A percentile compares a stretch with the other conserved stretches of the same genome.
phyloP scores from a whole-genome alignment of 2,113 vertebrate genomes.

The Turdus rufiventris region DNA sequence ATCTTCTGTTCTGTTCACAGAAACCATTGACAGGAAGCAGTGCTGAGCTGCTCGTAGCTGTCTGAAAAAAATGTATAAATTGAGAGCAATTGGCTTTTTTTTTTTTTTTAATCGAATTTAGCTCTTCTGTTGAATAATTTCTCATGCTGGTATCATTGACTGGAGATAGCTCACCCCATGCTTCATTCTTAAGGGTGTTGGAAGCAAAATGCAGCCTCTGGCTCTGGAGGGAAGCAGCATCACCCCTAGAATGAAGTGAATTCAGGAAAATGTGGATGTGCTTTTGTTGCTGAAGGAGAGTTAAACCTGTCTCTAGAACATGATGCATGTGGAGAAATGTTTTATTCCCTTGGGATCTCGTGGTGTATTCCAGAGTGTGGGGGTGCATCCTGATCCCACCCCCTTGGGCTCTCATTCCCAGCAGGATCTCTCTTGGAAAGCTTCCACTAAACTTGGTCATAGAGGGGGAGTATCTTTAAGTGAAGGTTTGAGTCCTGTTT shows the following conservation, averaged over 20 bases:
- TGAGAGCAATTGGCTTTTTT: background rate
- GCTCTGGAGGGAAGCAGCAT: background rate
- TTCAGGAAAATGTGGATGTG: background rate
- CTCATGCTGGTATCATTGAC: background rate
- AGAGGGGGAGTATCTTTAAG: background rate
- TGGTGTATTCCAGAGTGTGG: background rate
- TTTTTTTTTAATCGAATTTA: background rate
- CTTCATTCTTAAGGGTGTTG: background rate
- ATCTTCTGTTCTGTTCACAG: background rate
- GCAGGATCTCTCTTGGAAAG: background rate
- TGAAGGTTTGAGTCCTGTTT: slow-evolving; percentile 21
- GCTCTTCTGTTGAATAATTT: background rate
- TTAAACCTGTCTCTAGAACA: background rate
- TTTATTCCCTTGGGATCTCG: background rate
- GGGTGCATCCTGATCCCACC: background rate
- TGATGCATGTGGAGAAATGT: background rate
- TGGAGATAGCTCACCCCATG: background rate
- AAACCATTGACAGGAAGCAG: background rate
- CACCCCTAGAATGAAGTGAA: background rate
- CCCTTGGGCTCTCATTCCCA: background rate
- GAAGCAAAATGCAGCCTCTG: background rate
- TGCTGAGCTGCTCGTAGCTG: background rate
- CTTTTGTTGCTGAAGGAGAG: background rate
- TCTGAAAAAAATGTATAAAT: background rate
- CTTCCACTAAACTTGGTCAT: background rate